These are phyloP conservation scores for Catonia carolina DNA, from an alignment of 2,888 invertebrate species.

Conservation along the genomic window DNA sequence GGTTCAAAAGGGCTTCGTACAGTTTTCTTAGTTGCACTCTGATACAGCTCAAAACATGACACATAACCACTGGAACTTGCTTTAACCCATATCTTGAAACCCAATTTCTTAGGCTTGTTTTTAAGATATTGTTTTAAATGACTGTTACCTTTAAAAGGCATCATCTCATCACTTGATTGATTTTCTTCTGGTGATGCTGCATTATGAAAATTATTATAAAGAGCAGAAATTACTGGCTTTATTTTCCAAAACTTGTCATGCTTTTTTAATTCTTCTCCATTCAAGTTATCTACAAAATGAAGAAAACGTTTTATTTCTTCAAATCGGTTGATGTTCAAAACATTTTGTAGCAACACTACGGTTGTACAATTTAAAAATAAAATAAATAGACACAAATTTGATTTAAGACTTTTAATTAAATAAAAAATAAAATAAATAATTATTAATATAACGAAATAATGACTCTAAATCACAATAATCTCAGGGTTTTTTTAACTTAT, in stretches of 20 bases:
- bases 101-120: constrained; percentile 20
- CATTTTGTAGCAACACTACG: constrained; percentile 6
- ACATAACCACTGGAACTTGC: constrained; percentile 13
- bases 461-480: no score
- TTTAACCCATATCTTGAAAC: constrained; percentile 16
- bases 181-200: constrained; percentile 2
- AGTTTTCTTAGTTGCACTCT: constrained; percentile 6
- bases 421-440: no score
- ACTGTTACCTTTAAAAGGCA: constrained; percentile 11
- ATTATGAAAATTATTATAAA: constrained; percentile 9
- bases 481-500: no score
- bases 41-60: constrained; percentile 13
- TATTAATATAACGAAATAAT: no score
- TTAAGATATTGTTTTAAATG: constrained; percentile 9
- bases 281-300: constrained; percentile 14
- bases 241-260: constrained; percentile 17
- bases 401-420: no score
- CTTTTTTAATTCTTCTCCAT: neutral
- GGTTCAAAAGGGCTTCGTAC: constrained; percentile 12
- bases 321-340: constrained; percentile 7
- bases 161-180: constrained; percentile 21
- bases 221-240: constrained; percentile 3
- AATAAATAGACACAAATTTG: no score
- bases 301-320: constrained; percentile 12
- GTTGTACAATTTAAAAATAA: no score